Base-by-base conservation (phyloP, 53 echinoderm and acorn worm species). In the Paracentrotus lividus region DNA sequence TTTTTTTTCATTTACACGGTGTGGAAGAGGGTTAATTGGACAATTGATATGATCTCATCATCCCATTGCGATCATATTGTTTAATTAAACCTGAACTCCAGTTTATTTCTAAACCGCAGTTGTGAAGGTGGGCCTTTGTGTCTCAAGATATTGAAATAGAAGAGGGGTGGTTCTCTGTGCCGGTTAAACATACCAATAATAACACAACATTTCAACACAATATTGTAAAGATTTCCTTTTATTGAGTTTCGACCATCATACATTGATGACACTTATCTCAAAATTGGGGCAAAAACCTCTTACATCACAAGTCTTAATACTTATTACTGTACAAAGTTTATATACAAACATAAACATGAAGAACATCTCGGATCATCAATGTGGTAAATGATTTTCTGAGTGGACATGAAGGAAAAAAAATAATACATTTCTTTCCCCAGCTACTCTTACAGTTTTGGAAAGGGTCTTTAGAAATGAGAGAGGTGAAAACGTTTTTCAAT, bases 191-290 rank as follows among this genome's bases (percentile, higher is more conserved):
- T 44, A 21, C 78, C 78, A 77, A 42, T 42, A 42, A 77, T 6
- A 42, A 36, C 21, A 77, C 78, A 34, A 77, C 24, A 44, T 44
- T n/a, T 77, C 20, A 42, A 77, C 38, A 42, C 40, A 31, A 52
- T 86, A 52, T 85, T 86, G 86, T 86, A 86, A 86, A 86, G 86
- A 86, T 49, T 86, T 86, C 55, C 53, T 86, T 86, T 86, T 78
- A 54, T 86, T 86, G 86, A 86, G 86, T 86, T 52, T 86, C 29
- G 86, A 86, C 86, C 86, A 86, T 54, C 86, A 86, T 86, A 86
- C 85, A 85, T 32, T 86, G 86, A 86, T 86, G 86, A 53, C 51
- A 51, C 86, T 53, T 47, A 52, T 86, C 86, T 86, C 51, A 77
- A 77, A 77, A 18, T 52, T 52, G 86, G 86, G 18, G 64, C 64